These are phyloP conservation scores for Hippocampus abdominalis DNA, from an alignment of 2,113 vertebrate species.

Conservation along the genomic window DNA sequence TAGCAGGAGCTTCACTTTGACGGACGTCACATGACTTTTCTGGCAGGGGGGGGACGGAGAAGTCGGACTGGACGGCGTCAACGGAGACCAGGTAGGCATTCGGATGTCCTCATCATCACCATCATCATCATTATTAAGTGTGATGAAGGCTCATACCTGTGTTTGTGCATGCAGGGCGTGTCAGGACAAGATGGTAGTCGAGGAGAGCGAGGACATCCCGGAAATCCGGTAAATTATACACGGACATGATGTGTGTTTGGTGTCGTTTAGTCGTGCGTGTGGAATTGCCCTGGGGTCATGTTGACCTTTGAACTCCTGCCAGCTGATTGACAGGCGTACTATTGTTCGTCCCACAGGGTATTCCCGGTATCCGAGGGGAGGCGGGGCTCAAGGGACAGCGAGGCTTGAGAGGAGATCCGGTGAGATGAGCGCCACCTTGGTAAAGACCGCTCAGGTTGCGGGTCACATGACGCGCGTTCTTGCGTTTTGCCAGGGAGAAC, in stretches of 20 bases:
- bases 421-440: slow-evolving; percentile 50
- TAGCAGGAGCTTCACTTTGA: not conserved
- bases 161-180: slow-evolving; percentile 67
- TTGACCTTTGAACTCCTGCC: slow-evolving; percentile 34
- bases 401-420: slow-evolving; percentile 82
- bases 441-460: not conserved
- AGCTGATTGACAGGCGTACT: slow-evolving; percentile 18
- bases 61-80: slow-evolving; percentile 73
- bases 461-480: not conserved
- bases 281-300: not conserved
- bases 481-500: slow-evolving; percentile 67
- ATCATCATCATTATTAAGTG: not conserved
- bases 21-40: not conserved
- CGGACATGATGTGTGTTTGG: not conserved
- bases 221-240: slow-evolving; percentile 66
- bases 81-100: slow-evolving; percentile 77
- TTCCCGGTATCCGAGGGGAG: slow-evolving; percentile 71
- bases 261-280: not conserved
- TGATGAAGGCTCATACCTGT: not conserved
- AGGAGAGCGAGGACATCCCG: slow-evolving; percentile 72
- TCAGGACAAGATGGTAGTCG: slow-evolving; percentile 63
- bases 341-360: slow-evolving; percentile 66
- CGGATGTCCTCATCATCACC: not conserved
- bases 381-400: slow-evolving; percentile 68
- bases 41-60: slow-evolving; percentile 78